These are phyloP conservation scores for Sitobion miscanthi DNA, from an alignment of 1,140 invertebrate species.

Conservation along the genomic window DNA sequence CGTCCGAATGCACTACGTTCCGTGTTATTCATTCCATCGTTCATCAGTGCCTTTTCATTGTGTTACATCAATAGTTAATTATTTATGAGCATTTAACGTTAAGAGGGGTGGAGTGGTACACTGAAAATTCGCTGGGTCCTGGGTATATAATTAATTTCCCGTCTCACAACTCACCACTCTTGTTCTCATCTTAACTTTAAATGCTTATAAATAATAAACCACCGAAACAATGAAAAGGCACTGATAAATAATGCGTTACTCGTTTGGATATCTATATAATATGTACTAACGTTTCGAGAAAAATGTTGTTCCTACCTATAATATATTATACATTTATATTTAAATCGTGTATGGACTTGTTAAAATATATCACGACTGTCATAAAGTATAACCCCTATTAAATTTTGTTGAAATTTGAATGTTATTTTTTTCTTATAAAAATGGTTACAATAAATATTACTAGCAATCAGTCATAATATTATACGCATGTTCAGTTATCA, in stretches of 20 bases:
- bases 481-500: no score
- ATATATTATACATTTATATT: neutral
- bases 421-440: no score
- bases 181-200: no score
- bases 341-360: neutral
- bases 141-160: neutral
- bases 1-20: neutral
- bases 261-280: neutral
- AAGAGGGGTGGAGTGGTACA: neutral
- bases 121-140: neutral
- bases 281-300: neutral
- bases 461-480: no score
- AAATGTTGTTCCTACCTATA: neutral
- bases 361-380: neutral
- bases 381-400: no score
- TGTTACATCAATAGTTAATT: neutral
- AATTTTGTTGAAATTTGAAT: no score
- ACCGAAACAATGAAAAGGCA: neutral
- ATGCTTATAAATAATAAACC: no score
- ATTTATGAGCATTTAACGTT: slow-evolving; percentile 8
- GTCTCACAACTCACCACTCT: no score
- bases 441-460: no score
- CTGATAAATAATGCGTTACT: neutral
- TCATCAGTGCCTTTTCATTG: neutral
- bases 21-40: neutral